Evolutionary conservation across 2,888 invertebrate species (phyloP), one percentile per base, ranked within the genome.

Genomic region (Drosophila anceps): DNA sequence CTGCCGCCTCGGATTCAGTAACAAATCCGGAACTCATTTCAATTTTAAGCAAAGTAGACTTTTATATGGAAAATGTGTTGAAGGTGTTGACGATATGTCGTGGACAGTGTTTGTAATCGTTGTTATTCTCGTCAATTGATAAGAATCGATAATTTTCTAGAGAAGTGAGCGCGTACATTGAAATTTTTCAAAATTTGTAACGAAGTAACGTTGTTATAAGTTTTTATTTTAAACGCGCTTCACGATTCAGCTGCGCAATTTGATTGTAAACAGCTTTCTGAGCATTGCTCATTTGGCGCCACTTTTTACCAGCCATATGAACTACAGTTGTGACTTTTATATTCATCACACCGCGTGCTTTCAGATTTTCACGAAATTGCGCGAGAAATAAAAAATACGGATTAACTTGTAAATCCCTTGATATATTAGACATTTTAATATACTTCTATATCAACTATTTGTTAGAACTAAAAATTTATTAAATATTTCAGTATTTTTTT

Each of bases 21-120:
- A 98, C 96, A 94, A 99, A 99, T 48, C 97, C 97, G 0, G 97
- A 97, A 94, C 97, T 97, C 98, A 98, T 98, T 37, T 37, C 58
- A 24, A 35, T 2, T 46, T 31, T 20, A 31, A 43, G 31, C 18
- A 31, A 50, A 27, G 13, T 33, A 43, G 33, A 12, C 15, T 41
- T 63, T 48, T 44, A 10, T 51, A n/a, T 37, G 27, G 50, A 43
- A 69, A 76, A 79, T 79, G 80, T 79, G 76, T 75, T 58, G 24
- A 37, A 13, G 20, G 75, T 79, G 76, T 69, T 33, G n/a, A 29
- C 29, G 79, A 75, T 59, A 12, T 54, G 65, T 79, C 37, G 53
- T 13, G 24, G 13, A 6, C 5, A 71, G 80, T 77, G 76, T 50
- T 79, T 20, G 9, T 15, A 46, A 63, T 37, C 39, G 35, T 27